A percentile compares a stretch with the other conserved stretches of the same genome.
These are phyloP conservation scores for Haemorhous mexicanus DNA, from an alignment of 2,113 vertebrate species.

Conservation along the genomic window DNA sequence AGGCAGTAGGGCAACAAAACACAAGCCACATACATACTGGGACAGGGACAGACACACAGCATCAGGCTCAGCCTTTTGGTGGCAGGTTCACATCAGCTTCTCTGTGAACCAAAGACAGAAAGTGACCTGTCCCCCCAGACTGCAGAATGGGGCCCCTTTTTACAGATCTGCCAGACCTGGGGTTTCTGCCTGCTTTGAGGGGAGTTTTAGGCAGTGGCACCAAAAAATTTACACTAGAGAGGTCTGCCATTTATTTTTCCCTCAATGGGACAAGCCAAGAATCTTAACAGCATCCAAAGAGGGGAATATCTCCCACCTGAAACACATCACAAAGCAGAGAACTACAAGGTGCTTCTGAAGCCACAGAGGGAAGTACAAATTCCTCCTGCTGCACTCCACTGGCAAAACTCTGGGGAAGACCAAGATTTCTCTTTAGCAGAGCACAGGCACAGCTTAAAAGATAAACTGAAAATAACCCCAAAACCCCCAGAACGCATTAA, in stretches of 20 bases:
- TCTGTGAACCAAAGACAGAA: not conserved
- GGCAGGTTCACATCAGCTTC: not conserved
- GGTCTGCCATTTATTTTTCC: not conserved
- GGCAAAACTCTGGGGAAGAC: not conserved
- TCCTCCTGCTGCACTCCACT: fast-evolving
- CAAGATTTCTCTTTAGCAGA: not conserved
- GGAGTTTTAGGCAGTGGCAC: not conserved
- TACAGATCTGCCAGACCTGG: not conserved
- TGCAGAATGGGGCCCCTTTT: not conserved
- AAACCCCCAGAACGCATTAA: not conserved
- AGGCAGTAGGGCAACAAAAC: not conserved
- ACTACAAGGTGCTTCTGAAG: not conserved
- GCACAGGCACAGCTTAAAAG: not conserved
- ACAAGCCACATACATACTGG: not conserved
- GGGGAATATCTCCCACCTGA: not conserved
- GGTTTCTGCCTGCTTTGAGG: not conserved
- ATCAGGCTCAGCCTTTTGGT: not conserved
- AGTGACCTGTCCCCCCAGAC: not conserved
- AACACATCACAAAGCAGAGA: not conserved
- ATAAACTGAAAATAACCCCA: not conserved
- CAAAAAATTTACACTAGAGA: not conserved
- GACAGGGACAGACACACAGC: not conserved
- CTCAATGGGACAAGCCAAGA: not conserved
- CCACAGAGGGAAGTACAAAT: not conserved
- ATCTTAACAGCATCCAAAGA: not conserved